Percentiles rank a stretch among this genome's conserved stretches.
These are phyloP conservation scores for Andrena minutula DNA, from an alignment of 2,888 invertebrate genomes.

Conservation along the genomic window DNA sequence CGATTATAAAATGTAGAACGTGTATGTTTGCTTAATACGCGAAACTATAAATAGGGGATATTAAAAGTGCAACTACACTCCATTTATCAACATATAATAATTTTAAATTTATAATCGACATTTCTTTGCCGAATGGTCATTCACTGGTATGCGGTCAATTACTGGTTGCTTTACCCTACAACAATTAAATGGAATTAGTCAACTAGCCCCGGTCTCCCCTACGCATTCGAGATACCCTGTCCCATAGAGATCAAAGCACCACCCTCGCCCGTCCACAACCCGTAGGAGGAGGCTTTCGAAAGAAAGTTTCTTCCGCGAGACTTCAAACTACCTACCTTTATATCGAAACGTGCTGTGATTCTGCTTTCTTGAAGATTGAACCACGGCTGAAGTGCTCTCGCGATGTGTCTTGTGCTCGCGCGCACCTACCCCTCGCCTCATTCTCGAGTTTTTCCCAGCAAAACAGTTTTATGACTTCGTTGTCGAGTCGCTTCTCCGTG, in stretches of 20 bases:
- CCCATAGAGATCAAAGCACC: background rate
- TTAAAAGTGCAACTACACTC: no score
- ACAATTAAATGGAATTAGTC: no score
- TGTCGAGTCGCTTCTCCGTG: conserved; percentile 8
- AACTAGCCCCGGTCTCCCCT: no score
- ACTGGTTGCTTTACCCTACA: no score
- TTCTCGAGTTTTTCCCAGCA: background rate
- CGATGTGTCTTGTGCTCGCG: background rate
- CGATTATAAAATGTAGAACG: no score
- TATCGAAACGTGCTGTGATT: conserved; percentile 3
- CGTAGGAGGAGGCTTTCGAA: conserved; percentile 1
- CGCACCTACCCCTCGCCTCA: background rate
- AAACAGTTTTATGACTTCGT: conserved; percentile 18
- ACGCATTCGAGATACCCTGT: background rate
- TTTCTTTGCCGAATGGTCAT: no score
- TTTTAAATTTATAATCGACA: no score
- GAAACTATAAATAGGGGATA: no score
- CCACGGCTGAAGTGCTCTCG: background rate
- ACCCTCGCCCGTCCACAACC: background rate
- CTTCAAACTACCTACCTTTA: conserved; percentile 3
- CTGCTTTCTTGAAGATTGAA: conserved; percentile 23
- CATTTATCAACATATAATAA: no score
- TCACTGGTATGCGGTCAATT: no score
- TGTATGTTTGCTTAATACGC: no score
- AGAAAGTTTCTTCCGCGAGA: conserved; percentile 7